phyloP scores from a whole-genome alignment of 2,888 invertebrate species.

The Deroplatys truncata region DNA sequence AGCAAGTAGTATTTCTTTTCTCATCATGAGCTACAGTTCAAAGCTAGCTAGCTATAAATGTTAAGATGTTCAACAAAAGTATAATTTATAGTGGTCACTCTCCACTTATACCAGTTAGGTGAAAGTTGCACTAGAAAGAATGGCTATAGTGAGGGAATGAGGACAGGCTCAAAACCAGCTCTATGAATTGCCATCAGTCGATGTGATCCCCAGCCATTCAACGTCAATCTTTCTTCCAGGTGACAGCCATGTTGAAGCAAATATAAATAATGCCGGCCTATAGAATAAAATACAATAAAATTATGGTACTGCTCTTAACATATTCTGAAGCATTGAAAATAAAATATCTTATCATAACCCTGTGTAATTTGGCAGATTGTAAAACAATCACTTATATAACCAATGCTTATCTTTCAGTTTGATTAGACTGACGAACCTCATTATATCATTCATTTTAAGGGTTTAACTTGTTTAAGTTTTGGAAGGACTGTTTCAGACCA shows the following conservation, averaged over 20 bases:
- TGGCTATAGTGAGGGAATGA: background rate
- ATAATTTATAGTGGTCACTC: background rate
- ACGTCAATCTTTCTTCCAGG: background rate
- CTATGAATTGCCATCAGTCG: background rate
- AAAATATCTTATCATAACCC: background rate
- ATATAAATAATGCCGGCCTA: background rate
- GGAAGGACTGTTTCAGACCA: too few relatives aligned
- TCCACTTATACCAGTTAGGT: too few relatives aligned
- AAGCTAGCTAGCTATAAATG: background rate
- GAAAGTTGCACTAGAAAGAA: background rate
- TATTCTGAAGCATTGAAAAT: background rate
- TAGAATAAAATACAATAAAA: background rate
- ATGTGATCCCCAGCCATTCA: background rate
- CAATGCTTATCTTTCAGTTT: too few relatives aligned
- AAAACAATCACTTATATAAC: too few relatives aligned
- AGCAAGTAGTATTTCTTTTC: background rate
- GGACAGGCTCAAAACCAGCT: background rate
- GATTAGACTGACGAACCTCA: too few relatives aligned
- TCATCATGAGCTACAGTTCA: background rate
- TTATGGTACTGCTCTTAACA: background rate
- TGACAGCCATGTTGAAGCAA: background rate
- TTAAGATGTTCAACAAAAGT: background rate
- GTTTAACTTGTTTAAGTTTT: too few relatives aligned
- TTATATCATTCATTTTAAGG: too few relatives aligned
- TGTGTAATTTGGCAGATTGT: too few relatives aligned